Base-by-base conservation (phyloP, 2,113 vertebrate species). In the Eulemur rufifrons region DNA sequence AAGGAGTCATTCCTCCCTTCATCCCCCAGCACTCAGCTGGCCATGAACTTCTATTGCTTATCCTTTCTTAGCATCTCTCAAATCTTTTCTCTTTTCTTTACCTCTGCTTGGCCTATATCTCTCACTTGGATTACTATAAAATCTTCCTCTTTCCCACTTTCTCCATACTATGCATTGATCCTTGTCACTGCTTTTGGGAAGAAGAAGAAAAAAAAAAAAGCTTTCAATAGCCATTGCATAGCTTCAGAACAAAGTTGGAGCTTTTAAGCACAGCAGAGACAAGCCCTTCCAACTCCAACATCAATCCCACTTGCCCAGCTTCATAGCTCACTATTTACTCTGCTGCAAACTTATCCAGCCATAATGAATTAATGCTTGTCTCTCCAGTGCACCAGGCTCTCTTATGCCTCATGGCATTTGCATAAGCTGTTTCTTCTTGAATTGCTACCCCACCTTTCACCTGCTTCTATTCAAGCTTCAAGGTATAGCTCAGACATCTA, bases 1-100 rank as follows among this genome's bases (percentile, higher is more conserved):
- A 61, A n/a, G 59, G 8, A 74, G 3, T 25, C 63, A 13, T n/a
- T 14, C 3, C 3, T 3, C 50, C 8, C 1, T 3, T 21, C 6
- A 10, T 12, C n/a, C 23, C 37, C 18, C n/a, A 76, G 15, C 25
- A 39, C 45, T 80, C 18, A 56, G n/a, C 23, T 47, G 80, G 20
- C 5, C 9, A 9, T 10, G 25, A 32, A 59, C 15, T 29, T 80
- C 61, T 80, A 5, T 63, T 52, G 1, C 8, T 66, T 64, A 39
- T 74, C 18, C n/a, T 64, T 78, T 39, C n/a, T 80, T 69, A 73
- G 10, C 27, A 32, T 50, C 68, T 81, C 85, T 82, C 37, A 32
- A 47, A 14, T 71, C 52, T 64, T 23, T 82, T 59, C 12, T 50
- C 17, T 73, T 64, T 84, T 73, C 32, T 69, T 25, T 9, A 17